Percentiles rank a stretch among this genome's conserved stretches.
Conservation (phyloP, 2,888 invertebrate species). For the Nipponacmea schrenckii region DNA sequence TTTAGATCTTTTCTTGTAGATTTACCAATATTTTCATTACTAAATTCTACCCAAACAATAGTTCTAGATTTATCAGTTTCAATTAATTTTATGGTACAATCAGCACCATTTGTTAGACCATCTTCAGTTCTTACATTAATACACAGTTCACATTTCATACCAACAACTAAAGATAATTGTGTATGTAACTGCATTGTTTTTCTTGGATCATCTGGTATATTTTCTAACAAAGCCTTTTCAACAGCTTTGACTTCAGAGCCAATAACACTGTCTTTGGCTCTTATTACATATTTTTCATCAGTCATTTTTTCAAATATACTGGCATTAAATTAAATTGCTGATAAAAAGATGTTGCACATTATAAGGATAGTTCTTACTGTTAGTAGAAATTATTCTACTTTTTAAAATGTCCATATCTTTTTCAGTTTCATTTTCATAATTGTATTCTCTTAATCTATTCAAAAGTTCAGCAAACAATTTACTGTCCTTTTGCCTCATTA, state of each 20-base stretch:
- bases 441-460: constrained; percentile 36
- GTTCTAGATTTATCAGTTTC: constrained; percentile 1
- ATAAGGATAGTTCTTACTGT: constrained; percentile 20
- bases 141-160: too few species aligned
- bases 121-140: too few species aligned
- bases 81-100: constrained; percentile 28
- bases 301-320: constrained; percentile 2
- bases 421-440: constrained; percentile 20
- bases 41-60: constrained; percentile 5
- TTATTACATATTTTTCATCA: constrained; percentile 10
- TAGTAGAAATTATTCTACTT: constrained; percentile 12
- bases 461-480: constrained; percentile 37
- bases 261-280: constrained; percentile 28
- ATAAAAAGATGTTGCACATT: constrained; percentile 30
- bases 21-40: not conserved
- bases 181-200: constrained; percentile 25
- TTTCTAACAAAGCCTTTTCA: constrained; percentile 17
- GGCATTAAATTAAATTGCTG: constrained; percentile 29
- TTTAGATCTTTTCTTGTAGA: not conserved
- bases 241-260: constrained; percentile 19
- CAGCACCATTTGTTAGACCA: not conserved
- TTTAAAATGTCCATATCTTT: constrained; percentile 32
- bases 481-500: constrained; percentile 37
- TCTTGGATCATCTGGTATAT: constrained; percentile 11
- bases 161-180: constrained; percentile 9